These are phyloP conservation scores for Neolamprologus fasciatus DNA, from an alignment of 2,113 vertebrate species.

Conservation along the genomic window DNA sequence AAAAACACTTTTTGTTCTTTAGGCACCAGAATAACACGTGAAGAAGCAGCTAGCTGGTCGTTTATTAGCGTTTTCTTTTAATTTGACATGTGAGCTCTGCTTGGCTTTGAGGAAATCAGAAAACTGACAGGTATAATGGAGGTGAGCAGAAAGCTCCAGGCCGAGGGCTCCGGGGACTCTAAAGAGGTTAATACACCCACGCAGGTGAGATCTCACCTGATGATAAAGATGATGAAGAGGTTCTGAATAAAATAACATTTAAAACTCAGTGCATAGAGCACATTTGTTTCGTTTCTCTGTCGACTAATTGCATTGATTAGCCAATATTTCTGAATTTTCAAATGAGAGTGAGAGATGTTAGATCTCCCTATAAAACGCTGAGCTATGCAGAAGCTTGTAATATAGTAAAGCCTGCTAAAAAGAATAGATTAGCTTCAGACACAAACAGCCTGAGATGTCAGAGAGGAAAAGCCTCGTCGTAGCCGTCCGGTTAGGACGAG, in stretches of 20 bases:
- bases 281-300: neutral
- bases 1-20: neutral
- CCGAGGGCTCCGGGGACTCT: rapidly evolving
- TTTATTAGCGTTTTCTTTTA: neutral
- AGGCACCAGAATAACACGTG: neutral
- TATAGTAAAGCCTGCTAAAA: neutral
- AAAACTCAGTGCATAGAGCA: neutral
- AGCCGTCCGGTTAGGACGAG: neutral
- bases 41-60: neutral
- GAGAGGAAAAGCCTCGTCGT: rapidly evolving
- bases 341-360: neutral
- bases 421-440: neutral
- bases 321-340: neutral
- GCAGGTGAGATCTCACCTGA: neutral
- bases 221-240: neutral
- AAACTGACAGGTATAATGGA: neutral
- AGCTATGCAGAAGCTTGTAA: neutral
- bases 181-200: rapidly evolving
- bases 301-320: neutral
- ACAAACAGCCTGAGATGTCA: neutral
- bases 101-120: neutral
- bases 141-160: neutral
- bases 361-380: neutral
- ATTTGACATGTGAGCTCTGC: neutral
- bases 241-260: neutral